Conservation (phyloP, 2,797 vertebrate genomes). For the Poecilia wingei region DNA sequence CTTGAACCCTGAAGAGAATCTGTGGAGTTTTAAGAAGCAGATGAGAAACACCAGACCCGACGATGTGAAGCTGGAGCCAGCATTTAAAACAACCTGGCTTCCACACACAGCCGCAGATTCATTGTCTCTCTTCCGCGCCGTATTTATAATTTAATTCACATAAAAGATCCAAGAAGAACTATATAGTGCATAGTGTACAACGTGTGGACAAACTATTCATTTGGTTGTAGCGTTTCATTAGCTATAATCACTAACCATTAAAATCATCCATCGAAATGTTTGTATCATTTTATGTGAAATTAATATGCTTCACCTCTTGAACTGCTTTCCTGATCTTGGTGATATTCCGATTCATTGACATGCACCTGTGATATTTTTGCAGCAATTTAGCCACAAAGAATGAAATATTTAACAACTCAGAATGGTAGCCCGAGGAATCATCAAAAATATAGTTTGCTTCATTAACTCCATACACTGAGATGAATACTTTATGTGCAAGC, state of each 20-base stretch:
- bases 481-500: conserved; percentile 4
- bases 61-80: not conserved
- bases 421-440: not conserved
- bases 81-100: not conserved
- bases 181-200: no score
- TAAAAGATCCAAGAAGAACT: not conserved
- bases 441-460: conserved; percentile 6
- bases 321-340: not conserved
- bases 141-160: not conserved
- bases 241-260: not conserved
- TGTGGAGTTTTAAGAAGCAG: not conserved
- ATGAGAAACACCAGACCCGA: not conserved
- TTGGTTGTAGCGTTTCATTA: not conserved
- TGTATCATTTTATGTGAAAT: not conserved
- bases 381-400: not conserved
- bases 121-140: not conserved
- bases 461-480: conserved; percentile 4
- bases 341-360: not conserved
- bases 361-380: conserved; percentile 5
- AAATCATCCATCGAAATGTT: not conserved
- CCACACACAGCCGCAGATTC: not conserved
- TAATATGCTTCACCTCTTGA: not conserved
- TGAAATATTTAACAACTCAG: not conserved
- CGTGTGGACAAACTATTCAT: not conserved
- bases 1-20: not conserved